Evolutionary conservation across 2,888 invertebrate species (phyloP), one percentile per base, ranked within the genome.

Genomic region (Loripinus fragilis): DNA sequence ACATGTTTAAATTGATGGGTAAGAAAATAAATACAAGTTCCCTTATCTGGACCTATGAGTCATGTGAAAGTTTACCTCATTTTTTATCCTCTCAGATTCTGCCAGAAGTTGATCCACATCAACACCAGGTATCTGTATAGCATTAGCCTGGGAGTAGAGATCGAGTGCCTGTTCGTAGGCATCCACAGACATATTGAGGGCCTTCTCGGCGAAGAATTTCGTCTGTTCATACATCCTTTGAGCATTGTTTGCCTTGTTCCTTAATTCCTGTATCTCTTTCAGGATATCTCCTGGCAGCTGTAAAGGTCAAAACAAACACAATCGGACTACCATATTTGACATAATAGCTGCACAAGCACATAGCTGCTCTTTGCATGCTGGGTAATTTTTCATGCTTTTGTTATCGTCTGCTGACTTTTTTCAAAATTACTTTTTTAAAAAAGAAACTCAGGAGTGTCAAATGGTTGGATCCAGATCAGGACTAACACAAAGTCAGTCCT

Each of bases 151-250:
- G 0, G 96, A 96, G 86, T 97, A 95, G 7, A 98, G 94, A 0
- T 96, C 95, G 25, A 98, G 94, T 0, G 98, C 97, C 79, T 97
- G 96, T 25, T 97, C 96, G 90, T 97, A 97, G 0, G 97, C 97
- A 70, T 95, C 95, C 66, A 95, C 95, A 0, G 98, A 97, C 89
- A 96, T 95, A 72, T 95, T 95, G 67, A 96, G 95, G 0, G 97
- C 96, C 76, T 96, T 96, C 83, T 96, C 95, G 0, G 97, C 97
- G 81, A 96, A 94, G 35, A 95, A 95, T 42, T 95, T 95, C 66
- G 97, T 96, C 81, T 95, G 95, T 77, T 95, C 95, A 74, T 97
- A 94, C 86, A 96, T 96, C 52, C 95, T 95, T 78, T 96, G 96
- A 0, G 96, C 95, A 48, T 95, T 95, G 67, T 95, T 89, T 77